phyloP scores from a whole-genome alignment of 2,113 vertebrate genomes.

The Antidorcas marsupialis region DNA sequence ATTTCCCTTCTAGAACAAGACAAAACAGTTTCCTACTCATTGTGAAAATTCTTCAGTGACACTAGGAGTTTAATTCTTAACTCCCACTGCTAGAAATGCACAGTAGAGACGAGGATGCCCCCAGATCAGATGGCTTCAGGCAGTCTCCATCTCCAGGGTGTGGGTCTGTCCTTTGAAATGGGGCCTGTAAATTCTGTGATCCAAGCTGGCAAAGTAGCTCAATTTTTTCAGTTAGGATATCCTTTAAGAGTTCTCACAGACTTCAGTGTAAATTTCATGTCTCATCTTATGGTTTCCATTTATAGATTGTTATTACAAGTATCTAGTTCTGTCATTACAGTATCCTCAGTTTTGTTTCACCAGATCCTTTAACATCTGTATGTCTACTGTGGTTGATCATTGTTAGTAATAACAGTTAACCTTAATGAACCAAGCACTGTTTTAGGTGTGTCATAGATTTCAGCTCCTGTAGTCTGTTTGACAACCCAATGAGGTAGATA shows the following conservation, averaged over 20 bases:
- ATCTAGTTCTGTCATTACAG: not conserved
- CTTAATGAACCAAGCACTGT: not conserved
- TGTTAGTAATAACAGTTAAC: not conserved
- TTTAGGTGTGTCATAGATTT: not conserved
- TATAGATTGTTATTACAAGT: not conserved
- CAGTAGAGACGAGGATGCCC: not conserved
- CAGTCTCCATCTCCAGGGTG: not conserved
- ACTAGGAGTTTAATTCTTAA: not conserved
- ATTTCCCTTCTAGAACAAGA: not conserved
- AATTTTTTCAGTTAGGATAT: not conserved
- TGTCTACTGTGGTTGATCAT: not conserved
- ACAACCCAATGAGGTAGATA: not conserved
- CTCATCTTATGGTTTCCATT: not conserved
- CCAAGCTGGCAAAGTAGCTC: not conserved
- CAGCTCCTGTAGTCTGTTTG: not conserved
- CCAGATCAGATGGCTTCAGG: not conserved
- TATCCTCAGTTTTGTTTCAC: not conserved
- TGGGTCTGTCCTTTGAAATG: not conserved
- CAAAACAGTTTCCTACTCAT: not conserved
- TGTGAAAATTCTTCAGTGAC: not conserved
- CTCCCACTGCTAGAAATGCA: not conserved
- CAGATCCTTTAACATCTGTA: not conserved
- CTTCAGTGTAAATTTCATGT: not conserved
- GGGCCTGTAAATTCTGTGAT: not conserved
- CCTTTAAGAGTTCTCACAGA: not conserved